Evolutionary conservation across 2,113 vertebrate genomes (phyloP).

Genomic region (Trematocara zebra): DNA sequence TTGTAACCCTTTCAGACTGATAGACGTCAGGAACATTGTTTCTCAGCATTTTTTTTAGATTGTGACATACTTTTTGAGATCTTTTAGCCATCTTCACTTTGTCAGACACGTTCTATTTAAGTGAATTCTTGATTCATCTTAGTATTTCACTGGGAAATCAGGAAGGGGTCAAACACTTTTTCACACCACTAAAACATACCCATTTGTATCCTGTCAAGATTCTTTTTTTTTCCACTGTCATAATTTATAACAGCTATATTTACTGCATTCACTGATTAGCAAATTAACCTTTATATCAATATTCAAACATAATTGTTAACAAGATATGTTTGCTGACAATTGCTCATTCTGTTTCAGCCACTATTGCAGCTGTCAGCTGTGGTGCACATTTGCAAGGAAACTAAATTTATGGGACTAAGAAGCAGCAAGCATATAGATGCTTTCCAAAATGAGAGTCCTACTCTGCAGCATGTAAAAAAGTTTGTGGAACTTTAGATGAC

Average conservation of each 20-base stretch:
- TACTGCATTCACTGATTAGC: conserved; percentile 63
- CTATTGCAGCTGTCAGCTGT: conserved; percentile 72
- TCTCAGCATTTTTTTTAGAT: neutral
- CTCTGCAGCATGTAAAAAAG: neutral
- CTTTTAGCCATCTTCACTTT: neutral
- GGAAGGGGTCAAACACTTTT: too few species aligned
- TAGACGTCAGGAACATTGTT: neutral
- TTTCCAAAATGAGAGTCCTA: neutral
- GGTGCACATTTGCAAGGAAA: conserved; percentile 61
- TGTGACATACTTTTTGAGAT: neutral
- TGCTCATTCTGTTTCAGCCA: conserved; percentile 37
- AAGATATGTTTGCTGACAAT: conserved; percentile 44
- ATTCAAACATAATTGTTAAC: conserved; percentile 47
- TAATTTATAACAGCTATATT: conserved; percentile 36
- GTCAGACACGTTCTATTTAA: neutral
- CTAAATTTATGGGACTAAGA: neutral
- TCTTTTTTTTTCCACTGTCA: neutral
- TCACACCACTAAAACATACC: neutral
- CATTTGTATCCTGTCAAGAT: neutral
- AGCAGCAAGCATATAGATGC: neutral
- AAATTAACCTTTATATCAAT: conserved; percentile 63
- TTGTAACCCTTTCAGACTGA: neutral
- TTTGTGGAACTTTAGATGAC: neutral
- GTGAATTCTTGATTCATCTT: neutral
- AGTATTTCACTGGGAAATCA: neutral